phyloP scores from a whole-genome alignment of 2,888 invertebrate species.

The Adelphocoris suturalis region DNA sequence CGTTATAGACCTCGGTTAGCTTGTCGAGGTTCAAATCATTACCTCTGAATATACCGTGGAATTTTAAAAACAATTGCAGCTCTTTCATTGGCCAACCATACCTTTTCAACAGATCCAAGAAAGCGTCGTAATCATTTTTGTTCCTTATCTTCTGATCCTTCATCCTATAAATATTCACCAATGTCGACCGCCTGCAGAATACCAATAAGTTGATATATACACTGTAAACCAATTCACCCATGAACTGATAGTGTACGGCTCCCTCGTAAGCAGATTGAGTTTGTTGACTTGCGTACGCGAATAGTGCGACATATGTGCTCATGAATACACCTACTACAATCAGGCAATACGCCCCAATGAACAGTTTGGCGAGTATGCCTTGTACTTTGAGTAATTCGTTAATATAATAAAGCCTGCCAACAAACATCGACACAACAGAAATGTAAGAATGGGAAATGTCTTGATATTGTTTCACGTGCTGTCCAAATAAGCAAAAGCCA shows the following conservation, averaged over 20 bases:
- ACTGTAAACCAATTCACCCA: conserved; percentile 4
- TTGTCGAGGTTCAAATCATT: not conserved
- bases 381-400: not conserved
- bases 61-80: conserved; percentile 9
- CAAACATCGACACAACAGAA: not conserved
- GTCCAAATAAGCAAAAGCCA: conserved; percentile 38
- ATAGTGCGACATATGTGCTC: conserved; percentile 29
- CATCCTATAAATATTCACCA: not conserved
- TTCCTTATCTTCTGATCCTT: not conserved
- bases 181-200: not conserved
- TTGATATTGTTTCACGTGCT: not conserved
- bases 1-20: conserved; percentile 38
- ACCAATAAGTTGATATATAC: not conserved
- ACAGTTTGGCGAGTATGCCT: not conserved
- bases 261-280: not conserved
- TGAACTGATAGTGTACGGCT: not conserved
- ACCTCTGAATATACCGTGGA: not conserved
- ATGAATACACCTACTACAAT: conserved; percentile 15
- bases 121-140: conserved; percentile 38
- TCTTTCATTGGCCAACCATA: conserved; percentile 34
- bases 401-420: conserved; percentile 47
- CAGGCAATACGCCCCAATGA: not conserved
- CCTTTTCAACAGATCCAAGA: conserved; percentile 39
- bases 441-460: conserved; percentile 25
- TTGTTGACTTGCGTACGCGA: conserved; percentile 39